Evolutionary conservation across 2,888 invertebrate genomes (phyloP).

Genomic region (Ischnus inquisitorius): DNA sequence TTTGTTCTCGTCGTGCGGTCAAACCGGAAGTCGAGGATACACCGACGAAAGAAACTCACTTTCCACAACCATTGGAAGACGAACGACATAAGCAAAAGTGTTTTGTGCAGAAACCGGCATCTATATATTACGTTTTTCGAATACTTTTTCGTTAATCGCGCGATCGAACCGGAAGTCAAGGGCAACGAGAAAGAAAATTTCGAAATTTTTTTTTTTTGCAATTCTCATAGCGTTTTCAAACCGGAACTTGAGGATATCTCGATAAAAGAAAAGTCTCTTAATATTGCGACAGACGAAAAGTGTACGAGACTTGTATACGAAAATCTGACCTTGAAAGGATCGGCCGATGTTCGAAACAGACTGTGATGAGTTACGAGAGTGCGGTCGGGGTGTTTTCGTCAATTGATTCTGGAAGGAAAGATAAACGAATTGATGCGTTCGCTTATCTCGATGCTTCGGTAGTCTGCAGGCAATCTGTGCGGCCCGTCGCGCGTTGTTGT

Average conservation of each 20-base stretch:
- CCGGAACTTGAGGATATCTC: constrained; percentile 1
- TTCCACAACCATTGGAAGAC: background rate
- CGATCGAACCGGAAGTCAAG: no score
- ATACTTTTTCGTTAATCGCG: background rate
- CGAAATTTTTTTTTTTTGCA: background rate
- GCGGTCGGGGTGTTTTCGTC: background rate
- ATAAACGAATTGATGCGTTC: background rate
- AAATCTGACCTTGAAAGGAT: background rate
- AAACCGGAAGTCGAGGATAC: background rate
- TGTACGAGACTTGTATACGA: background rate
- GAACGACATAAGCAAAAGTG: background rate
- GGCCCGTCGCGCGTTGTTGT: background rate
- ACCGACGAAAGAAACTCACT: background rate
- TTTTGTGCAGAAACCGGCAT: no score
- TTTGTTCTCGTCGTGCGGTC: constrained; percentile 7
- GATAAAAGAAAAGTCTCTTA: background rate
- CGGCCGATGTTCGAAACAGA: background rate
- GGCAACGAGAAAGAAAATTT: no score
- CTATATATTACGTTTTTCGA: no score
- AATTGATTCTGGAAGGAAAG: background rate
- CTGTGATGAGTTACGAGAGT: background rate
- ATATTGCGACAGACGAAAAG: constrained; percentile 23
- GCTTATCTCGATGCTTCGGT: background rate
- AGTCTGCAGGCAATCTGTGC: background rate
- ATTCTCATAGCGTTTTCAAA: constrained; percentile 8